phyloP scores from a whole-genome alignment of 1,140 invertebrate species.

The Cydia fagiglandana region DNA sequence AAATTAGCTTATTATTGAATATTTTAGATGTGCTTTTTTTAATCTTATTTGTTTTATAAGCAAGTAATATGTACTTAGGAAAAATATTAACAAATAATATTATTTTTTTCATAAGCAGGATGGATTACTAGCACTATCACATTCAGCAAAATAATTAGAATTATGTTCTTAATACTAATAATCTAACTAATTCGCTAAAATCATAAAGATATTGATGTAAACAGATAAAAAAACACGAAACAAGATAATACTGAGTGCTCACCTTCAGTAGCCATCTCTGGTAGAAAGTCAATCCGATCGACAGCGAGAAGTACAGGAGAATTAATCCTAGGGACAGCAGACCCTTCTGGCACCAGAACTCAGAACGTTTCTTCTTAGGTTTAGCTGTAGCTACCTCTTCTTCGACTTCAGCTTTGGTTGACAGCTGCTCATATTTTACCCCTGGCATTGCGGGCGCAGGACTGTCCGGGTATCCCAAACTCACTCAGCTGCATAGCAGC shows the following conservation, averaged over 20 bases:
- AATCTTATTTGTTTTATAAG: too few relatives aligned
- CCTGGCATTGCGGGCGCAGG: slow-evolving; percentile 59
- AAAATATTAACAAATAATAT: neutral
- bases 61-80: neutral
- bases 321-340: slow-evolving; percentile 80
- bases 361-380: slow-evolving; percentile 63
- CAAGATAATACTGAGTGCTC: slow-evolving; percentile 52
- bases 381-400: slow-evolving; percentile 64
- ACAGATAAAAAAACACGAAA: slow-evolving; percentile 26
- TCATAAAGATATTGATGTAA: neutral
- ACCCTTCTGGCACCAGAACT: slow-evolving; percentile 66
- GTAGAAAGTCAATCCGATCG: slow-evolving; percentile 97
- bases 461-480: slow-evolving; percentile 39
- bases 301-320: slow-evolving; percentile 91
- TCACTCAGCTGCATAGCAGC: slow-evolving; percentile 55
- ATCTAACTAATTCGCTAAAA: too few relatives aligned
- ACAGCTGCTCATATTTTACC: slow-evolving; percentile 76
- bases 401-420: slow-evolving; percentile 63
- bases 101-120: neutral
- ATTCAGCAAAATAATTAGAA: neutral
- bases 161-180: slow-evolving; percentile 17
- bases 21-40: too few relatives aligned
- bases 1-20: too few relatives aligned
- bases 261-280: slow-evolving; percentile 95
- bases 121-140: neutral